Conservation (phyloP, 2,113 vertebrate genomes). For the Poecilia latipinna region DNA sequence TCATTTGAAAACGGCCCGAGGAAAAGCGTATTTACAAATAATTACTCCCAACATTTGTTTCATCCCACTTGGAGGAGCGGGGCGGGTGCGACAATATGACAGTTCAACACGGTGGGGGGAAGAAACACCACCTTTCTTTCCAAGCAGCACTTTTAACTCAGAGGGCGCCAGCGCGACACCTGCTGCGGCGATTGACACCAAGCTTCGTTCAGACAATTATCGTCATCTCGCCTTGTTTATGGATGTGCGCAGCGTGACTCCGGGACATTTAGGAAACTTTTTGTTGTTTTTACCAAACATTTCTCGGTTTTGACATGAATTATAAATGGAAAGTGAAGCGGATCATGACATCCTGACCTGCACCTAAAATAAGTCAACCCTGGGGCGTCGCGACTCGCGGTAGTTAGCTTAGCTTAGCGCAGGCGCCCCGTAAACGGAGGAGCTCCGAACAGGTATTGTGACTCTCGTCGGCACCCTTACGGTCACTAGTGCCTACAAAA, state of each 20-base stretch:
- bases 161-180: not conserved
- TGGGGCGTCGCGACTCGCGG: too few relatives aligned
- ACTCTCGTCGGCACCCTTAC: too few relatives aligned
- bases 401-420: too few relatives aligned
- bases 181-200: not conserved
- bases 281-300: not conserved
- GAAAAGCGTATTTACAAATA: constrained; percentile 50
- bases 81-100: not conserved
- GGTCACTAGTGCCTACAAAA: too few relatives aligned
- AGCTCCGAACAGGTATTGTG: too few relatives aligned
- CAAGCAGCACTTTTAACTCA: constrained; percentile 9
- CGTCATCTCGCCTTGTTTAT: too few relatives aligned
- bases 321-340: not conserved
- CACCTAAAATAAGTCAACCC: too few relatives aligned
- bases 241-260: not conserved
- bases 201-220: not conserved
- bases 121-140: not conserved
- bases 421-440: too few relatives aligned
- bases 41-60: constrained; percentile 50
- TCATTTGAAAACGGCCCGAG: constrained; percentile 41
- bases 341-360: not conserved
- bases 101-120: not conserved
- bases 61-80: constrained; percentile 14
- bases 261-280: not conserved
- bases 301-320: not conserved